Base-by-base conservation (phyloP, 2,113 vertebrate species). In the Bambusicola thoracicus region DNA sequence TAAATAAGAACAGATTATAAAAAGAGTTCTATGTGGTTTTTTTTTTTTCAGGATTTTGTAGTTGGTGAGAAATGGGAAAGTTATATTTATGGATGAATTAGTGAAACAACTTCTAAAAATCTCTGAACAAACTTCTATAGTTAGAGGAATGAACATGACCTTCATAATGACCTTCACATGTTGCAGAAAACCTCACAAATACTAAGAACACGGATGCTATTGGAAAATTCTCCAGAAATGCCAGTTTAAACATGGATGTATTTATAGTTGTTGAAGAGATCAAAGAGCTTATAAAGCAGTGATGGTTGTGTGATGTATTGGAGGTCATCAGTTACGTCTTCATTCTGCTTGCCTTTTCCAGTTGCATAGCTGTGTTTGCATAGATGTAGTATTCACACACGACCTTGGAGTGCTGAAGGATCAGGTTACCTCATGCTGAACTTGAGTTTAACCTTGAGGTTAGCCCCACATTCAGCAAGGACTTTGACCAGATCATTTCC, bases 11-110 rank as follows among this genome's bases (percentile, higher is more conserved):
- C 63, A 89, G 69, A 92, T 85, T 94, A 56, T 84, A 78, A 86
- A 89, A 43, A 83, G 22, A 88, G n/a, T 30, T 90, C 32, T 49
- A 10, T 85, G 66, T 69, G 82, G 51, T 87, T 96, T 92, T 96
- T 43, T 48, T 87, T 96, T 92, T 96, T 43, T 94, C 80, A 51
- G 85, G 79, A 89, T 88, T 77, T 70, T 59, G 79, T 81, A 89
- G 76, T 85, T 95, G 74, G 62, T 94, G 59, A 59, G 95, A 90
- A 90, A 93, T 79, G n/a, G 58, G 82, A 74, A 76, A 90, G 81
- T 62, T 74, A 27, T 70, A 53, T 88, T 95, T 92, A 74, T 93
- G 85, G 70, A 53, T 38, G 43, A 92, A 81, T 78, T 86, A 77
- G 69, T 82, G 62, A 75, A 90, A 74, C 34, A 82, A n/a, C 24